Percentiles rank a stretch among this genome's conserved stretches.
These are phyloP conservation scores for Stichopus chloronotus DNA, from an alignment of 35 echinoderm and acorn worm species.

Conservation along the genomic window DNA sequence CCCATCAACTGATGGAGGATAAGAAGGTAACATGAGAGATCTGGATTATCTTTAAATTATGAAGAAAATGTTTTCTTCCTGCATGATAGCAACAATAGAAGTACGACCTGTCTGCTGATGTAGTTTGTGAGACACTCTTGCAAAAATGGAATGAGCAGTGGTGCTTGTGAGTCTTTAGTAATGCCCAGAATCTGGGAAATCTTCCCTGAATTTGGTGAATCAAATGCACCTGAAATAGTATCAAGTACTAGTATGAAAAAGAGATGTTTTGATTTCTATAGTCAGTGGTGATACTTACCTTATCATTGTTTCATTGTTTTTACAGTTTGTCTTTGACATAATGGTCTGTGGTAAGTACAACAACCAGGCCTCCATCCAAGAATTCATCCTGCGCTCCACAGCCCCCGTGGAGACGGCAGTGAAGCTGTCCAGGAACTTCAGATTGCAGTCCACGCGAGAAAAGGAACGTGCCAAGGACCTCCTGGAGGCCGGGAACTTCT, in stretches of 20 bases:
- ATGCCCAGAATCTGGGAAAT: too few species aligned
- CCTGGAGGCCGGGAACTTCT: conserved; percentile 80
- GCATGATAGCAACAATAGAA: too few species aligned
- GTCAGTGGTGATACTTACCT: too few species aligned
- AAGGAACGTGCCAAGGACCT: conserved; percentile 95
- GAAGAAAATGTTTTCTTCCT: background rate
- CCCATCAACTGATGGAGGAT: conserved; percentile 91
- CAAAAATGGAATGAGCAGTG: too few species aligned
- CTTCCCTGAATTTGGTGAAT: too few species aligned
- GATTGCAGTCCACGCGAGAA: conserved; percentile 72
- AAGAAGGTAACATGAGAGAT: conserved; percentile 71
- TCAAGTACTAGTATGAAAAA: too few species aligned
- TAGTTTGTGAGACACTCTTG: too few species aligned
- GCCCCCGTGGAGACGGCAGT: conserved; percentile 93
- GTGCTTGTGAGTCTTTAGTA: too few species aligned
- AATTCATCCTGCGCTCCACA: conserved; percentile 90
- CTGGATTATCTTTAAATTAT: background rate
- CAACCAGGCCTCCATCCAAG: conserved; percentile 81
- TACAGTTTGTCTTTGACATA: conserved; percentile 98
- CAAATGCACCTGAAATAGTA: too few species aligned
- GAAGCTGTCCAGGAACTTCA: conserved; percentile 83
- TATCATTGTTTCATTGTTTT: conserved; percentile 24
- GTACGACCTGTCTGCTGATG: too few species aligned
- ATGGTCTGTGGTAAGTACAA: conserved; percentile 95
- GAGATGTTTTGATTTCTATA: too few species aligned